These are phyloP conservation scores for Brachyopa scutellaris DNA, from an alignment of 2,888 invertebrate species.

Conservation along the genomic window DNA sequence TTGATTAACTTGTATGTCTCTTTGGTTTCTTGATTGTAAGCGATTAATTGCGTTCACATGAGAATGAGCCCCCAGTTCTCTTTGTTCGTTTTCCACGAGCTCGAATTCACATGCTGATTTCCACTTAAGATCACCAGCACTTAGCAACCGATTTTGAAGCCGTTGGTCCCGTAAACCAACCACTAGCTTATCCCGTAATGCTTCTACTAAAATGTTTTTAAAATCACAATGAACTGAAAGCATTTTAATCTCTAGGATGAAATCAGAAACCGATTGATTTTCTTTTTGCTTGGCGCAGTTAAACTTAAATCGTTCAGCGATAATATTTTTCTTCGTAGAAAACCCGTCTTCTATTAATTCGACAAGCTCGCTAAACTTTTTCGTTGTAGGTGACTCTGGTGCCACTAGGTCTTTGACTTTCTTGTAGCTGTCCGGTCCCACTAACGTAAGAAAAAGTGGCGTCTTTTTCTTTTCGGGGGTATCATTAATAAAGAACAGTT, in stretches of 20 bases:
- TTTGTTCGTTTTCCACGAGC: neutral
- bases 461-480: too few relatives aligned
- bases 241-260: slow-evolving; percentile 18
- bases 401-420: slow-evolving; percentile 16
- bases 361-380: neutral
- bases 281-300: slow-evolving; percentile 5
- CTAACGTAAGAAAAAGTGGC: slow-evolving; percentile 40
- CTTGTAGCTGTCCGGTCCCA: slow-evolving; percentile 18
- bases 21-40: neutral
- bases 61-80: neutral
- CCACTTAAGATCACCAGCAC: neutral
- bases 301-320: slow-evolving; percentile 13
- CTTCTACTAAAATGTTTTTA: neutral
- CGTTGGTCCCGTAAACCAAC: slow-evolving; percentile 10
- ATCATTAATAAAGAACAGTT: slow-evolving; percentile 21
- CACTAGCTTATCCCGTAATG: slow-evolving; percentile 5
- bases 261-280: neutral
- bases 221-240: slow-evolving; percentile 10
- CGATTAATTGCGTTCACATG: neutral
- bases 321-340: slow-evolving; percentile 1
- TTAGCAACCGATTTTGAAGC: neutral
- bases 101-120: slow-evolving; percentile 11
- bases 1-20: neutral
- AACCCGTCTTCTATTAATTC: neutral
- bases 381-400: neutral